Conservation (phyloP, 2,888 invertebrate genomes). For the Tetranychus piercei region DNA sequence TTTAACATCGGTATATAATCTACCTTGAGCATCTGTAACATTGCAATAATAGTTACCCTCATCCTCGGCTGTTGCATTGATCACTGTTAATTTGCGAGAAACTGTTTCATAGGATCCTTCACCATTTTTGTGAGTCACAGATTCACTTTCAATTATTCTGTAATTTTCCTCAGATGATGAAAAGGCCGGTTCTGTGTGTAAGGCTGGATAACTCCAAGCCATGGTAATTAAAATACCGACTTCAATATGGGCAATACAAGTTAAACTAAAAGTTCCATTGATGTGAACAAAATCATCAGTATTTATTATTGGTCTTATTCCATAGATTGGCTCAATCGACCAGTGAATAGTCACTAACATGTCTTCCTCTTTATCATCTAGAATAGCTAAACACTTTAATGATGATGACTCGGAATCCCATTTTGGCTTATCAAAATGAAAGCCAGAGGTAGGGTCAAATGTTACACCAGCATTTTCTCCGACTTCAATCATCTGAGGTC, state of each 20-base stretch:
- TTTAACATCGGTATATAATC: slow-evolving; percentile 16
- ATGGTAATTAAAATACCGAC: slow-evolving; percentile 25
- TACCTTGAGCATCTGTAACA: slow-evolving; percentile 19
- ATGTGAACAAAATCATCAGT: slow-evolving; percentile 25
- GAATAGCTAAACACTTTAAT: slow-evolving; percentile 23
- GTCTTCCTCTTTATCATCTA: slow-evolving; percentile 18
- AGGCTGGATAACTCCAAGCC: slow-evolving; percentile 27
- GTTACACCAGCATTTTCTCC: slow-evolving; percentile 3
- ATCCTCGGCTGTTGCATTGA: slow-evolving; percentile 26
- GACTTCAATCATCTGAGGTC: not conserved
- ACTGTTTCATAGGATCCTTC: slow-evolving; percentile 16
- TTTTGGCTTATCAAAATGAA: slow-evolving; percentile 23
- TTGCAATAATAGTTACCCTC: slow-evolving; percentile 28
- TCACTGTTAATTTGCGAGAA: slow-evolving; percentile 21
- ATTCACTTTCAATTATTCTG: slow-evolving; percentile 21
- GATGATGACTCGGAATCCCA: slow-evolving; percentile 24
- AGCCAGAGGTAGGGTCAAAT: slow-evolving; percentile 25
- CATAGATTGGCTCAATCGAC: slow-evolving; percentile 13
- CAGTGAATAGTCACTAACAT: slow-evolving; percentile 17
- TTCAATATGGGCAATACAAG: slow-evolving; percentile 27
- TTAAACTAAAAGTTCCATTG: slow-evolving; percentile 26
- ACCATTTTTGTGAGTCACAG: slow-evolving; percentile 12
- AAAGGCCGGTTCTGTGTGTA: slow-evolving; percentile 24
- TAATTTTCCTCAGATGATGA: slow-evolving; percentile 15
- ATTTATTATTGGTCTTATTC: slow-evolving; percentile 25